Evolutionary conservation across 2,113 vertebrate genomes (phyloP).

Genomic region (Hemicordylus capensis): DNA sequence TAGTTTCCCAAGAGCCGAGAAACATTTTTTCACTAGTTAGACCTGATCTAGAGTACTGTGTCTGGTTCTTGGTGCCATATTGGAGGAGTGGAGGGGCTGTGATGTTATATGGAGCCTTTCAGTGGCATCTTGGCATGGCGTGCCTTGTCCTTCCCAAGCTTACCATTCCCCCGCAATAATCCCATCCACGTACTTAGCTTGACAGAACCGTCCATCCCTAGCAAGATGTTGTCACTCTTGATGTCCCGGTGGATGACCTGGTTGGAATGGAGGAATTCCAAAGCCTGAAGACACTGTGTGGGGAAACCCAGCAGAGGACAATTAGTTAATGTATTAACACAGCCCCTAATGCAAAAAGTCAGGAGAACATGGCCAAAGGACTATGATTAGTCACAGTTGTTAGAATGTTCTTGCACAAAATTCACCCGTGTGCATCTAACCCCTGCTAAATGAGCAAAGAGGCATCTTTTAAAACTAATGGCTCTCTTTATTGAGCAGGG

Average conservation of each 20-base stretch:
- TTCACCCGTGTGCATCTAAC: neutral
- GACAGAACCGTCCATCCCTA: conserved; percentile 98
- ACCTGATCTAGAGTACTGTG: neutral
- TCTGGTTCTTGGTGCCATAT: no score
- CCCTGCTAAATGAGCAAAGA: no score
- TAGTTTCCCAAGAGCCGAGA: no score
- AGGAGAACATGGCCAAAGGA: no score
- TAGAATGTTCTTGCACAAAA: neutral
- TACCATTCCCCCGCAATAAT: neutral
- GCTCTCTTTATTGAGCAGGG: no score
- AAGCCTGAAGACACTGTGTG: conserved; percentile 91
- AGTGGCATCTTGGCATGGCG: no score
- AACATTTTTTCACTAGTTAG: no score
- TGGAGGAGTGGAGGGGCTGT: no score
- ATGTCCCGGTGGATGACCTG: conserved; percentile 99
- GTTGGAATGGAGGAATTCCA: conserved; percentile 97
- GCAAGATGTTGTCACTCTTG: conserved; percentile 97
- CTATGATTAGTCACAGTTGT: neutral
- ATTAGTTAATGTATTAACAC: neutral
- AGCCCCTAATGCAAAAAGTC: no score
- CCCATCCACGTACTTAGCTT: conserved; percentile 88
- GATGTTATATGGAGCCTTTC: no score
- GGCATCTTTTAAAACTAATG: no score
- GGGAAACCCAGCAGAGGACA: neutral
- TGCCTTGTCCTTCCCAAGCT: neutral